Evolutionary conservation across 2,797 vertebrate species (phyloP), one percentile per base, ranked within the genome.

Genomic region (Gobionotothen gibberifrons): DNA sequence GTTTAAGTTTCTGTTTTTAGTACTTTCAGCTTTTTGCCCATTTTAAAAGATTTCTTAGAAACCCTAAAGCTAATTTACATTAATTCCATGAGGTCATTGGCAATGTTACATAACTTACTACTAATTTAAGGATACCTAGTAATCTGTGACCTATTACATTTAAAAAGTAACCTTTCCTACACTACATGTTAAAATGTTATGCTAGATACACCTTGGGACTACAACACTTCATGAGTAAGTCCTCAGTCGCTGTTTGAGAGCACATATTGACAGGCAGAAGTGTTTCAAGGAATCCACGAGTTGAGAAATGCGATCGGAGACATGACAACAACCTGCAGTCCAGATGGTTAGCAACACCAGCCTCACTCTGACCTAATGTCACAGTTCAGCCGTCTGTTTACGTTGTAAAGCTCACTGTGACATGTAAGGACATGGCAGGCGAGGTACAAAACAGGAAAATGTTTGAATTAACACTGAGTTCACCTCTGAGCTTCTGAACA

Each of bases 401-500:
- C 44, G 29, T 74, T 78, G 69, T 48, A 72, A 56, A 70, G 67
- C 72, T 79, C 53, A 42, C 59, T 76, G 76, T 72, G 72, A 85
- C 51, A 65, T 69, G 63, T 17, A 48, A 29, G 51, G 40, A 48
- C 69, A 79, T 70, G 73, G 65, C 71, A 81, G 71, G 76, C 81
- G 79, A 83, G 53, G 51, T 46, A 63, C 52, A 75, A 81, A 85
- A 65, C 65, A 59, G 56, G 56, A 83, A 85, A 54, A 76, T 46
- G 32, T 64, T 69, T 53, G 60, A 70, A 49, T 81, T 86, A 77
- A 85, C 62, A 29, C 69, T 66, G 43, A 70, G 49, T 44, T 73
- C 85, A 82, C 78, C 61, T 76, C 51, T 51, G 43, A 82, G 68
- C 79, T 51, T 57, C 29, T 76, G 79, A 72, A 86, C 78, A 86